A percentile compares a stretch with the other conserved stretches of the same genome.
Evolutionary conservation across 1,140 invertebrate genomes (phyloP).

Genomic region (Cephus cinctus): DNA sequence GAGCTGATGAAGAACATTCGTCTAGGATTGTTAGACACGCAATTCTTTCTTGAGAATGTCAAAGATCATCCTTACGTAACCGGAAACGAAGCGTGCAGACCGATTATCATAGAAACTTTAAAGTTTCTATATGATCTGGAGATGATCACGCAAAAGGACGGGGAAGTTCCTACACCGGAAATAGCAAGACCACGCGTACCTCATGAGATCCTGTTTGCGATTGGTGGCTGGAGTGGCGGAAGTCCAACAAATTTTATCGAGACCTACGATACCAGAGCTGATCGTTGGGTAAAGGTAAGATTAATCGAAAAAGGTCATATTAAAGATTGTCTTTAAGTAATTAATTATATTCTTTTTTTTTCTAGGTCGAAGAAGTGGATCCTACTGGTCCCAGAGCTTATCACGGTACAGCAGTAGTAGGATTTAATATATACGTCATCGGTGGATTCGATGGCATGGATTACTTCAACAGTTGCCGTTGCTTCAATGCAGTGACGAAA

Average conservation of each 20-base stretch:
- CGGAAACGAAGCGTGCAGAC: slow-evolving; percentile 64
- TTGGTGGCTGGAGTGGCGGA: slow-evolving; percentile 75
- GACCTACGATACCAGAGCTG: slow-evolving; percentile 75
- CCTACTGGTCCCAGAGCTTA: slow-evolving; percentile 67
- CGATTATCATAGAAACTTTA: slow-evolving; percentile 73
- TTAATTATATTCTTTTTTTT: slow-evolving; percentile 4
- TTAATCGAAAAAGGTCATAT: no score
- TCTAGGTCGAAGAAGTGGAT: slow-evolving; percentile 59
- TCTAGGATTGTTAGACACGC: slow-evolving; percentile 80
- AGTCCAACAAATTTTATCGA: slow-evolving; percentile 73
- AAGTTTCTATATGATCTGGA: slow-evolving; percentile 75
- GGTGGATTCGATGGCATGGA: slow-evolving; percentile 69
- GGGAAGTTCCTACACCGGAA: slow-evolving; percentile 63
- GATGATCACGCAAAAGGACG: slow-evolving; percentile 63
- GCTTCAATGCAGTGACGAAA: slow-evolving; percentile 66
- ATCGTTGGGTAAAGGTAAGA: slow-evolving; percentile 68
- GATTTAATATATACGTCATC: slow-evolving; percentile 67
- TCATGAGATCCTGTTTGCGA: slow-evolving; percentile 69
- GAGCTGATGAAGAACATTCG: slow-evolving; percentile 78
- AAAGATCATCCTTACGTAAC: slow-evolving; percentile 67
- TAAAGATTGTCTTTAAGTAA: neutral
- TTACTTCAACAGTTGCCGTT: slow-evolving; percentile 65
- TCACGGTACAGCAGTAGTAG: slow-evolving; percentile 69
- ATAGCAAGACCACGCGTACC: slow-evolving; percentile 68
- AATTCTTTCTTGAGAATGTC: slow-evolving; percentile 72